Percentiles rank a stretch among this genome's conserved stretches.
Evolutionary conservation across 2,113 vertebrate genomes (phyloP).

Genomic region (Toxostoma redivivum): DNA sequence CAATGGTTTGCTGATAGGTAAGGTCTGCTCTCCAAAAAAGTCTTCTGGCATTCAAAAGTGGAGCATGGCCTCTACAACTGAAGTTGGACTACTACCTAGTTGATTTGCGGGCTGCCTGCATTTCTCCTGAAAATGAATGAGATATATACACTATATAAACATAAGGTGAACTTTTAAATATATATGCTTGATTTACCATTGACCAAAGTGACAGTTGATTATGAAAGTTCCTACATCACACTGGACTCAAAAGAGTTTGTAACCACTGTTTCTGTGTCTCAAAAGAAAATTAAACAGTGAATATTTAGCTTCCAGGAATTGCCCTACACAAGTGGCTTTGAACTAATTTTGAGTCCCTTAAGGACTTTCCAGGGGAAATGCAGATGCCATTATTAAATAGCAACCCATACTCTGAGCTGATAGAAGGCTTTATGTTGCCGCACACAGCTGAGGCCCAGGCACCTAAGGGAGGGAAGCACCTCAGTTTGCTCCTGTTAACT

Average conservation of each 20-base stretch:
- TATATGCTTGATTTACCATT: neutral
- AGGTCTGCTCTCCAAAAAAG: neutral
- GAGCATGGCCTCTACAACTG: neutral
- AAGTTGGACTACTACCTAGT: neutral
- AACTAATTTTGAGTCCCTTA: neutral
- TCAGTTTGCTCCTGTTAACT: neutral
- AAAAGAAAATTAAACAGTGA: neutral
- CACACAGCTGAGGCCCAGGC: neutral
- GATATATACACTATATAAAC: neutral
- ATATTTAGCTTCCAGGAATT: neutral
- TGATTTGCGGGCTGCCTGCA: neutral
- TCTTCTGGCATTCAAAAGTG: neutral
- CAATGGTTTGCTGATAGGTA: neutral
- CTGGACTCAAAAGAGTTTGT: neutral
- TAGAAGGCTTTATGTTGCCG: rapidly evolving
- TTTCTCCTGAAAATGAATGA: neutral
- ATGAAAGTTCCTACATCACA: neutral
- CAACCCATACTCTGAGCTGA: neutral
- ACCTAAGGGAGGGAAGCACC: neutral
- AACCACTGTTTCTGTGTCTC: neutral
- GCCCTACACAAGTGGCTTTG: neutral
- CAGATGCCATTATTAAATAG: neutral
- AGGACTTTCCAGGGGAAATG: neutral
- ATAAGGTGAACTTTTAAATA: neutral
- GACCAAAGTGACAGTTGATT: neutral